phyloP scores from a whole-genome alignment of 2,797 vertebrate species.

The Avahi laniger region DNA sequence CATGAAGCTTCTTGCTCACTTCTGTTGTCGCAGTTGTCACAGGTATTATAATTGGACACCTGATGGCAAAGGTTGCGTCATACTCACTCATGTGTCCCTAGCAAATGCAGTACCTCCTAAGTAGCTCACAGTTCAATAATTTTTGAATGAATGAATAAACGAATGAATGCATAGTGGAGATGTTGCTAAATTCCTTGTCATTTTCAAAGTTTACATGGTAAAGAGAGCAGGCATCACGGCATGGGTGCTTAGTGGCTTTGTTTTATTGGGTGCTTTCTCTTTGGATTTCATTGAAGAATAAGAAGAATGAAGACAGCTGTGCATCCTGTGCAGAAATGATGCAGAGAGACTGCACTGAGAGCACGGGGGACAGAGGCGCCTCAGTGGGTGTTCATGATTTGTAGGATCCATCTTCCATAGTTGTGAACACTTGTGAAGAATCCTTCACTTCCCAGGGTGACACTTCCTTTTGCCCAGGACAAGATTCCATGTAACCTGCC shows the following conservation, averaged over 20 bases:
- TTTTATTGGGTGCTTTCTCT: conserved; percentile 8
- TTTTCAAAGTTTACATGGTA: background rate
- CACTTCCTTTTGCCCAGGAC: conserved; percentile 54
- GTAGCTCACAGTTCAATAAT: too few relatives aligned
- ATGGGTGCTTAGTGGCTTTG: background rate
- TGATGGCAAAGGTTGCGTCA: background rate
- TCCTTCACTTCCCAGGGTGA: conserved; percentile 56
- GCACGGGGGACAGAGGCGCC: accelerated
- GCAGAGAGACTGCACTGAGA: background rate
- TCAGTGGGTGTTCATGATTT: conserved; percentile 40
- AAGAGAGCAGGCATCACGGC: background rate
- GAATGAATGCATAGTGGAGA: background rate
- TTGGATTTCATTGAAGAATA: background rate
- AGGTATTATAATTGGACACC: background rate
- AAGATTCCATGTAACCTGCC: conserved; percentile 68
- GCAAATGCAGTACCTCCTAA: background rate
- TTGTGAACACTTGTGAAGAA: conserved; percentile 67
- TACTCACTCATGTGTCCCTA: background rate
- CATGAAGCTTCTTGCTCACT: background rate
- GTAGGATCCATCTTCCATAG: conserved; percentile 72
- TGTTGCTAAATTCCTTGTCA: background rate
- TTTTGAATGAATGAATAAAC: background rate
- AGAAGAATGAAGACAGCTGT: background rate
- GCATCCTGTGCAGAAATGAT: background rate
- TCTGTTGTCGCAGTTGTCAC: background rate